These are phyloP conservation scores for Amiota communis DNA, from an alignment of 2,888 invertebrate species.

Conservation along the genomic window DNA sequence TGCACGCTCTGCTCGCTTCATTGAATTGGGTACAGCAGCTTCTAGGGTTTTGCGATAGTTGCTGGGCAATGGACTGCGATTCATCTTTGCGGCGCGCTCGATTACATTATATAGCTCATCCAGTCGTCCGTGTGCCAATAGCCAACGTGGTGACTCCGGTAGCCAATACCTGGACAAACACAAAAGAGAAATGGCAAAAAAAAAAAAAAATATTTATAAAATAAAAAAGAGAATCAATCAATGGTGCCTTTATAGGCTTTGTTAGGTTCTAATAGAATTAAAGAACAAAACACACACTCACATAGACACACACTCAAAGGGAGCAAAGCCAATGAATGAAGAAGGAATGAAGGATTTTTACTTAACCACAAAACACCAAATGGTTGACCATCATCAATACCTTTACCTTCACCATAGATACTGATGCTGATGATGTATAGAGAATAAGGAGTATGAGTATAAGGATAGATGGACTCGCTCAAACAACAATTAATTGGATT, in stretches of 20 bases:
- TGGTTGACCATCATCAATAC: too few relatives aligned
- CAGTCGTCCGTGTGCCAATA: constrained; percentile 80
- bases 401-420: not conserved
- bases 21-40: constrained; percentile 57
- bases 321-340: not conserved
- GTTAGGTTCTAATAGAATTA: constrained; percentile 10
- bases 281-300: not conserved
- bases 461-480: not conserved
- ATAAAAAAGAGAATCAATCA: not conserved
- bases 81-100: constrained; percentile 79
- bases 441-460: not conserved
- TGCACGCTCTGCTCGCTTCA: not conserved
- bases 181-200: constrained; percentile 1
- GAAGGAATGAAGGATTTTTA: too few relatives aligned
- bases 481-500: constrained; percentile 34
- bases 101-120: constrained; percentile 80
- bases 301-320: not conserved
- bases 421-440: not conserved
- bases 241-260: constrained; percentile 2
- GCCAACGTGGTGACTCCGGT: constrained; percentile 86
- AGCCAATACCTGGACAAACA: constrained; percentile 77
- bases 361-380: too few relatives aligned
- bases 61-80: constrained; percentile 77
- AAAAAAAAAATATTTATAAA: not conserved
- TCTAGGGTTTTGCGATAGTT: constrained; percentile 79